Evolutionary conservation across 1,140 invertebrate species (phyloP), one percentile per base, ranked within the genome.

Genomic region (Zaprionus tsacasi): DNA sequence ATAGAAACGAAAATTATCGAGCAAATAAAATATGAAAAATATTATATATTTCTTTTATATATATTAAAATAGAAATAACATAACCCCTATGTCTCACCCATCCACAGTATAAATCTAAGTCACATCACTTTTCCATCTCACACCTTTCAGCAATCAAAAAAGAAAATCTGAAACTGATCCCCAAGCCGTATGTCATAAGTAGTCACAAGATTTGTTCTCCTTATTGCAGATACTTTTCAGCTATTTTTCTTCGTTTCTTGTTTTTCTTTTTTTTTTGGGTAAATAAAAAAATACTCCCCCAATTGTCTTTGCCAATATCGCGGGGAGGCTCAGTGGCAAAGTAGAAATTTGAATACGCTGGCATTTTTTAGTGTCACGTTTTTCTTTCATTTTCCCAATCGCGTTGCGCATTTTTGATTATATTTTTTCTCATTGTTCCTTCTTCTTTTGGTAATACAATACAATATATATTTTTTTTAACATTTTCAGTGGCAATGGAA

Each of bases 341-440:
- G n/a, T 25, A 6, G 85, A 78, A 85, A 88, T 88, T 88, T 89
- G 85, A 88, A 89, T 88, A 89, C 75, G 75, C 33, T 27, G 58
- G 48, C 65, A 74, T 74, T 78, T 78, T 81, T 65, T 33, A 70
- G 80, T 74, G 87, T 89, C 83, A 88, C 85, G 83, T 89, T 83
- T 88, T 81, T 63, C 71, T 59, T 73, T 59, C 66, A 61, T 77
- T 79, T 80, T 72, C 25, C 12, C 76, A 76, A 72, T 86, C 61
- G 75, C 67, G 67, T 59, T 52, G 50, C 78, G 82, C 73, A 72
- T 87, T 88, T 88, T 79, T 74, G 70, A 88, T 87, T 83, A 81
- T 76, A 4, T 13, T 13, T 86, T 81, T 86, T 76, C 63, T 57
- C 56, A 45, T 61, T 70, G 65, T 69, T n/a, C 25, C 55, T 68